phyloP scores from a whole-genome alignment of 2,113 vertebrate genomes.

The Zosterops borbonicus region DNA sequence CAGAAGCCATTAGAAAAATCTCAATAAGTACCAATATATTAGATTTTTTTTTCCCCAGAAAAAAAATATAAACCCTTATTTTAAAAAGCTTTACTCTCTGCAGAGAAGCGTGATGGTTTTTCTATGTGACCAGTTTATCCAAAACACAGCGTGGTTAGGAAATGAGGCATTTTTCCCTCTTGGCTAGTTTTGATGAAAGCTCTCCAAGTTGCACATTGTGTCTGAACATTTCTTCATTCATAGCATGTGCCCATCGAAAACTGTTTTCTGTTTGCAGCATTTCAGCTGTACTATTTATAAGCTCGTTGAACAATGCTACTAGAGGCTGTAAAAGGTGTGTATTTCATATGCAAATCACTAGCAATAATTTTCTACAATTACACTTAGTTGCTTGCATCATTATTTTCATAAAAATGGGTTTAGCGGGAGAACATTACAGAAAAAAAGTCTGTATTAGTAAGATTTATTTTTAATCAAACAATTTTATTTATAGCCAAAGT shows the following conservation, averaged over 20 bases:
- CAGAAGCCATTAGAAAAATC: background rate
- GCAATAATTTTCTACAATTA: conserved; percentile 71
- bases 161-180: conserved; percentile 48
- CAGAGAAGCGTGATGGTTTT: background rate
- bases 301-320: conserved; percentile 69
- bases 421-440: conserved; percentile 26
- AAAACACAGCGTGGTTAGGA: conserved; percentile 29
- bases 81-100: conserved; percentile 1
- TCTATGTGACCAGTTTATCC: conserved; percentile 12
- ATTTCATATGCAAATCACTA: conserved; percentile 74
- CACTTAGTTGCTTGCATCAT: conserved; percentile 57
- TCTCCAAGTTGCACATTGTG: conserved; percentile 61
- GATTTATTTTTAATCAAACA: conserved; percentile 41
- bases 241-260: conserved; percentile 64
- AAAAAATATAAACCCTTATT: background rate
- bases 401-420: conserved; percentile 57
- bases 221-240: conserved; percentile 66
- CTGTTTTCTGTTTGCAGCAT: conserved; percentile 53
- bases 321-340: conserved; percentile 71
- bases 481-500: background rate
- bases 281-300: conserved; percentile 73
- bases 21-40: background rate
- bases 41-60: background rate
- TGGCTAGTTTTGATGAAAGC: conserved; percentile 59
- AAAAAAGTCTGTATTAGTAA: conserved; percentile 19